Percentiles rank a stretch among this genome's conserved stretches.
These are phyloP conservation scores for Syndactyla subalaris DNA, from an alignment of 2,797 vertebrate species.

Conservation along the genomic window DNA sequence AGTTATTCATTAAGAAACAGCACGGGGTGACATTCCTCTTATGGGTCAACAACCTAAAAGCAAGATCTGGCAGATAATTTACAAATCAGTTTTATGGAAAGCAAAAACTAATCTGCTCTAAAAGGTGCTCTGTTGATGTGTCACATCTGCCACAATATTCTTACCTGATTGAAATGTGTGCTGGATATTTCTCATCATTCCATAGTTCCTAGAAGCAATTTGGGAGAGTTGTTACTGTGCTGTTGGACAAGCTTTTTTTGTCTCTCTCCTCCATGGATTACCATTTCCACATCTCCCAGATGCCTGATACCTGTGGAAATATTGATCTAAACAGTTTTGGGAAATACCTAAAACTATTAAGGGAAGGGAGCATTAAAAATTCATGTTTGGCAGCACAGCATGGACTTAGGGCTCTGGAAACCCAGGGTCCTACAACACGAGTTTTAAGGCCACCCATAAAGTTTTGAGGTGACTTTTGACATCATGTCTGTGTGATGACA, in stretches of 20 bases:
- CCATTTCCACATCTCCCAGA: not conserved
- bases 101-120: not conserved
- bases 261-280: not conserved
- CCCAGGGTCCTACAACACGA: not conserved
- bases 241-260: not conserved
- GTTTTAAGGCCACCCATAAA: not conserved
- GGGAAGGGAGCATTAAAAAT: not conserved
- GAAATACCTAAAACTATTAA: not conserved
- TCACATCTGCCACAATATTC: not conserved
- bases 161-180: not conserved
- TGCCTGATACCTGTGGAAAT: not conserved
- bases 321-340: not conserved
- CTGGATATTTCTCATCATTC: not conserved
- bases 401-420: not conserved
- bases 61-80: constrained; percentile 18
- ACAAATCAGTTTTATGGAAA: not conserved
- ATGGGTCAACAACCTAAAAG: not conserved
- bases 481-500: not conserved
- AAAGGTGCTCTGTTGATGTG: not conserved
- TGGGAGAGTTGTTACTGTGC: not conserved
- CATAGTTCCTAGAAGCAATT: not conserved
- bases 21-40: not conserved
- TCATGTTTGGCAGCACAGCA: not conserved
- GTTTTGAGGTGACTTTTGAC: not conserved
- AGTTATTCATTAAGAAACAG: not conserved